These are phyloP conservation scores for Nylanderia fulva DNA, from an alignment of 1,140 invertebrate genomes.

Conservation along the genomic window DNA sequence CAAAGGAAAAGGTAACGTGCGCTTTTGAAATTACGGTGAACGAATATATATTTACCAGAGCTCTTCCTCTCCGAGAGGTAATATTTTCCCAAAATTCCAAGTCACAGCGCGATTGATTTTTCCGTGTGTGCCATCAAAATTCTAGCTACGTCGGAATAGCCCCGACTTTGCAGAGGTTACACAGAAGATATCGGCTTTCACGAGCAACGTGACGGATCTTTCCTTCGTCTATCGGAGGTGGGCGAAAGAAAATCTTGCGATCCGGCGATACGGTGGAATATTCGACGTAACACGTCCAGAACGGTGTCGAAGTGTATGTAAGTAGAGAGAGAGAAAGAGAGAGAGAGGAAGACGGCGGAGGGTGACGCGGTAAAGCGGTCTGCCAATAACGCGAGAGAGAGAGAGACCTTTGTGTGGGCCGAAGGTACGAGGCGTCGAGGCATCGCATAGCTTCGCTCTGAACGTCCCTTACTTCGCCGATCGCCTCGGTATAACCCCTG, in stretches of 20 bases:
- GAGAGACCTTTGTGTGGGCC: constrained; percentile 71
- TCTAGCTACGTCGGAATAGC: constrained; percentile 71
- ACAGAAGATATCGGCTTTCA: constrained; percentile 74
- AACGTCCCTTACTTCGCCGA: constrained; percentile 52
- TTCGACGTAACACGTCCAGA: constrained; percentile 75
- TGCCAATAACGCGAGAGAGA: constrained; percentile 74
- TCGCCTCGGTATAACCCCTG: constrained; percentile 27
- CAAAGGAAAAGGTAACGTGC: neutral
- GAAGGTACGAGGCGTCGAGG: constrained; percentile 72
- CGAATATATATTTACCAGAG: constrained; percentile 35
- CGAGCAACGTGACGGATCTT: constrained; percentile 73
- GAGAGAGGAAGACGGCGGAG: constrained; percentile 41
- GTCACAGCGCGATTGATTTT: constrained; percentile 67
- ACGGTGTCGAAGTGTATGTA: constrained; percentile 59
- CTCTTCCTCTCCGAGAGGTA: neutral
- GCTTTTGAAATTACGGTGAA: neutral
- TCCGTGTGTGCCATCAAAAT: constrained; percentile 69
- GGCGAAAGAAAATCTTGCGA: constrained; percentile 74
- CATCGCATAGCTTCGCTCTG: constrained; percentile 71
- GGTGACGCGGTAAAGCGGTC: constrained; percentile 76
- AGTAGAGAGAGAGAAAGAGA: constrained; percentile 23
- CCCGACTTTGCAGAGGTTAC: constrained; percentile 71
- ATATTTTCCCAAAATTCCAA: constrained; percentile 41
- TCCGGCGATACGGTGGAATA: constrained; percentile 71
- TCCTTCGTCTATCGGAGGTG: constrained; percentile 68